These are phyloP conservation scores for Oncorhynchus gorbuscha DNA, from an alignment of 2,113 vertebrate species.

Conservation along the genomic window DNA sequence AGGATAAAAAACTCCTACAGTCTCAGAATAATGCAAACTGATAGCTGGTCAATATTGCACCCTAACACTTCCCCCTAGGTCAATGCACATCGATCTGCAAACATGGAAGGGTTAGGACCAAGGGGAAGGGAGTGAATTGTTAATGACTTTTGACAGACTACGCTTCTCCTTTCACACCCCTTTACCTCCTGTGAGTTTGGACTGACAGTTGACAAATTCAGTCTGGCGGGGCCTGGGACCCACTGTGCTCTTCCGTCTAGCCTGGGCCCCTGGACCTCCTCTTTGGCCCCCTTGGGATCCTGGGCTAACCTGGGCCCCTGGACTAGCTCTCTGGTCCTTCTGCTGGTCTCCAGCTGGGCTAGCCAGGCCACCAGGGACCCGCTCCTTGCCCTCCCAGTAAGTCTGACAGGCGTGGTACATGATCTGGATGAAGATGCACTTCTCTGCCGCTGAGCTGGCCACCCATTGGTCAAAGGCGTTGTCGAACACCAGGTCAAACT, in stretches of 20 bases:
- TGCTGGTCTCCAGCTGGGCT: too few relatives aligned
- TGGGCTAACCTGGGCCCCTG: neutral
- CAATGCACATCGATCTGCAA: too few relatives aligned
- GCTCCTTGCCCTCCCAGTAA: conserved; percentile 72
- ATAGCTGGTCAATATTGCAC: neutral
- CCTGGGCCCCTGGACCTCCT: conserved; percentile 15
- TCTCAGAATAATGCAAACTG: neutral
- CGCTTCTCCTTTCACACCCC: neutral
- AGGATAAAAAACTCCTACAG: neutral
- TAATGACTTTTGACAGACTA: too few relatives aligned
- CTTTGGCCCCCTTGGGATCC: neutral
- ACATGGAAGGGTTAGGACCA: neutral
- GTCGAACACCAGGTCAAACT: conserved; percentile 93
- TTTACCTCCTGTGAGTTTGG: conserved; percentile 90
- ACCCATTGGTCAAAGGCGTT: conserved; percentile 90
- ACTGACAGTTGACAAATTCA: conserved; percentile 92
- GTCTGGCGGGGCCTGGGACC: conserved; percentile 67
- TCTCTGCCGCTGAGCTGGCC: conserved; percentile 88
- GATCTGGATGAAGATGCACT: conserved; percentile 91
- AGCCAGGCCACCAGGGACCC: neutral
- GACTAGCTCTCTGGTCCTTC: neutral
- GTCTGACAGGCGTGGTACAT: conserved; percentile 88
- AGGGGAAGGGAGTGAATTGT: too few relatives aligned
- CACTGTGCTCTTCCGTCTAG: conserved; percentile 44
- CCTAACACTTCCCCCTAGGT: too few relatives aligned